A percentile compares a stretch with the other conserved stretches of the same genome.
Evolutionary conservation across 2,113 vertebrate species (phyloP).

Genomic region (Mus pahari): DNA sequence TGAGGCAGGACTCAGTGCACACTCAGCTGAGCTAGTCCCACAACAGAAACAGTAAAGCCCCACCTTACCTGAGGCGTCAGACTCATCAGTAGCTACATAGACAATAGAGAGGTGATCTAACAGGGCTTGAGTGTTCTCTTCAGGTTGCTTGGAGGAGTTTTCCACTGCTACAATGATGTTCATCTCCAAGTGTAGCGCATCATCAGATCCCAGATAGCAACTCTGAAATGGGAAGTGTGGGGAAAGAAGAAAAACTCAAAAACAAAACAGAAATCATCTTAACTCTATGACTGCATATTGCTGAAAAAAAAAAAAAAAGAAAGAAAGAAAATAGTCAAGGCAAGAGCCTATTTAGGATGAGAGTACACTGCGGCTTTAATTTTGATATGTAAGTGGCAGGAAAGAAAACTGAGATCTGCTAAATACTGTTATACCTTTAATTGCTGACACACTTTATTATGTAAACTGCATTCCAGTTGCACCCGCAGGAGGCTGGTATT

Average conservation of each 20-base stretch:
- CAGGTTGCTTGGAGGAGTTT: constrained; percentile 90
- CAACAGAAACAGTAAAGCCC: background rate
- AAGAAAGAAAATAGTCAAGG: background rate
- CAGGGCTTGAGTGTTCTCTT: constrained; percentile 95
- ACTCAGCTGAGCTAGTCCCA: background rate
- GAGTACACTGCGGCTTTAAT: background rate
- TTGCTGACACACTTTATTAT: constrained; percentile 88
- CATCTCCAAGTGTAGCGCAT: constrained; percentile 92
- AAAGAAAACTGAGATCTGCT: constrained; percentile 54
- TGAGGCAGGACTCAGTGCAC: too few relatives aligned
- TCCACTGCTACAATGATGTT: constrained; percentile 92
- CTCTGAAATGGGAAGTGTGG: constrained; percentile 84
- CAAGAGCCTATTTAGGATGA: background rate
- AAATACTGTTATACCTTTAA: constrained; percentile 88
- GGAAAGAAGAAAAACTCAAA: background rate
- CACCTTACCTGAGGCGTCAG: constrained; percentile 86
- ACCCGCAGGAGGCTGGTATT: constrained; percentile 94
- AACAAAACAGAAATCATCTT: background rate
- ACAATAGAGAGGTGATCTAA: constrained; percentile 96
- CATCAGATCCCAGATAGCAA: constrained; percentile 91
- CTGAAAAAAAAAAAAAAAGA: background rate
- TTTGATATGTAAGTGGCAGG: constrained; percentile 16
- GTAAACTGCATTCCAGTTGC: constrained; percentile 94
- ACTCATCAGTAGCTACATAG: constrained; percentile 88
- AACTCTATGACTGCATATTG: constrained; percentile 10